Conservation (phyloP, 2,113 vertebrate species). For the Crotalus viridis region DNA sequence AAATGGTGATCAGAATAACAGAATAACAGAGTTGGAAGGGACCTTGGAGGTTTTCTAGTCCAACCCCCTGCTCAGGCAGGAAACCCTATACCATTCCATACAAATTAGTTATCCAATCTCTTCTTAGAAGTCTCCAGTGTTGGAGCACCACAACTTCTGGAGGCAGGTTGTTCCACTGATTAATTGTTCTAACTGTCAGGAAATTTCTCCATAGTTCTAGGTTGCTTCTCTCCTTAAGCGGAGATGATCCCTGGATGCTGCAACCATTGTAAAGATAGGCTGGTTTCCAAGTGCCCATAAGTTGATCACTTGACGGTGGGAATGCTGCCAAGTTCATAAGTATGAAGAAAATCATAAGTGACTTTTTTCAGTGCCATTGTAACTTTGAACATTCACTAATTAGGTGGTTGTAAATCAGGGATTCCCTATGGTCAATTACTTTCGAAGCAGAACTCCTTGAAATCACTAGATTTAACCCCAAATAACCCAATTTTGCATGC, state of each 20-base stretch:
- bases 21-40: not conserved
- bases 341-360: too few species aligned
- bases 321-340: too few species aligned
- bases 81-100: not conserved
- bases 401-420: too few species aligned
- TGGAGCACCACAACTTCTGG: not conserved
- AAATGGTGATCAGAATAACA: not conserved
- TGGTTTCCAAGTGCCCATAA: not conserved
- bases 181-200: not conserved
- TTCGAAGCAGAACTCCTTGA: not conserved
- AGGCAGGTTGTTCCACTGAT: not conserved
- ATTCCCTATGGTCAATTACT: too few species aligned
- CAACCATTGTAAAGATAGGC: not conserved
- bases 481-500: not conserved
- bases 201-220: not conserved
- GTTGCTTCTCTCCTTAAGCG: not conserved
- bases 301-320: too few species aligned
- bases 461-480: not conserved
- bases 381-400: too few species aligned
- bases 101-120: not conserved
- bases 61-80: not conserved
- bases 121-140: not conserved
- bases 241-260: not conserved
- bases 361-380: too few species aligned
- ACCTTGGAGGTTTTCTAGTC: too few species aligned